phyloP scores from a whole-genome alignment of 2,113 vertebrate genomes.

The Phrynosoma platyrhinos region DNA sequence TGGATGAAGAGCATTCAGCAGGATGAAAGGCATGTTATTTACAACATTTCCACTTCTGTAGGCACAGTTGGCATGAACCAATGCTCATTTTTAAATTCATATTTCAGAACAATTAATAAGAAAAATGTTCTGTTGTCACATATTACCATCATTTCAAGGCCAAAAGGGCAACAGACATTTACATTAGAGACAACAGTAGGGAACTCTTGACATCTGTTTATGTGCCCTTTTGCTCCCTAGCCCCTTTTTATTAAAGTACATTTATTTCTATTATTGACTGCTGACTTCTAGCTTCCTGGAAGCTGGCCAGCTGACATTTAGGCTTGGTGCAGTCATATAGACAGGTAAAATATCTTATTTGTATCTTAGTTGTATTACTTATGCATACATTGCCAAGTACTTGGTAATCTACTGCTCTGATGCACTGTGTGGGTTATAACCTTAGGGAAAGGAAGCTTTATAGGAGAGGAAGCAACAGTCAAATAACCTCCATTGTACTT shows the following conservation, averaged over 20 bases:
- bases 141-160: not conserved
- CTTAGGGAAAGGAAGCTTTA: not conserved
- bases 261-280: not conserved
- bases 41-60: not conserved
- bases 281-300: not conserved
- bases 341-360: not conserved
- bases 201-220: not conserved
- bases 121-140: not conserved
- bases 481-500: not conserved
- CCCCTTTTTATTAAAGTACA: not conserved
- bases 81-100: not conserved
- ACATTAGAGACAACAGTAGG: not conserved
- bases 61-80: not conserved
- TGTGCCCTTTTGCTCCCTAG: not conserved
- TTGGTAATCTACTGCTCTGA: not conserved
- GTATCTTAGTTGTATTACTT: not conserved
- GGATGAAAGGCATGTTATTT: not conserved
- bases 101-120: not conserved
- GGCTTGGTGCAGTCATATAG: not conserved
- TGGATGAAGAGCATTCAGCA: not conserved
- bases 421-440: not conserved
- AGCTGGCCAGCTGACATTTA: slow-evolving; percentile 7
- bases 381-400: not conserved
- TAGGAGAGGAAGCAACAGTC: not conserved
- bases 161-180: not conserved